Conservation (phyloP, 92 coral and sea anemone species). For the Phymanthus crucifer region DNA sequence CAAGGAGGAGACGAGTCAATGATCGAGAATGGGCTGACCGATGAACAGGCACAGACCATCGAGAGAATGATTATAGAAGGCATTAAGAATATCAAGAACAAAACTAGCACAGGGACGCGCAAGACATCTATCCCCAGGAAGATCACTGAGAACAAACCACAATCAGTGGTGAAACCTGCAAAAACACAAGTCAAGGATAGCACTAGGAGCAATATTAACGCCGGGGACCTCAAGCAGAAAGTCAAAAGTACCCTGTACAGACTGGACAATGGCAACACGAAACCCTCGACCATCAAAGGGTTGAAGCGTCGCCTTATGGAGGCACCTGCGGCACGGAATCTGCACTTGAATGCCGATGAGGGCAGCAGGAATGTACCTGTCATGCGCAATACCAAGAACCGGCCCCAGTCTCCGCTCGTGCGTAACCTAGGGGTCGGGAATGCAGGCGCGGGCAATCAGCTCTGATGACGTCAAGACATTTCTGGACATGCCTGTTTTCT, state of each 20-base stretch:
- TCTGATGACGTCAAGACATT: slow-evolving; percentile 29
- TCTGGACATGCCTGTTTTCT: not conserved
- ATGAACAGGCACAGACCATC: slow-evolving; percentile 93
- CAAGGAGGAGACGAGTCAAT: slow-evolving; percentile 76
- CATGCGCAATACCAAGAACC: not conserved
- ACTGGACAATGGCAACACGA: slow-evolving; percentile 5
- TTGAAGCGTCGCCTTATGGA: not conserved
- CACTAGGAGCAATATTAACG: not conserved
- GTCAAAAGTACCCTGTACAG: slow-evolving; percentile 20
- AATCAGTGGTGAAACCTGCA: not conserved
- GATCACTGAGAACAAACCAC: not conserved
- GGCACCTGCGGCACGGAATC: not conserved
- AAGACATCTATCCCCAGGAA: slow-evolving; percentile 67
- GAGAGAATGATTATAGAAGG: slow-evolving; percentile 99
- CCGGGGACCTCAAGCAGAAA: slow-evolving; percentile 15
- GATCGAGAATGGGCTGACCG: slow-evolving; percentile 82
- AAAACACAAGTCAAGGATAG: not conserved
- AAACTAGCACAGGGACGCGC: slow-evolving; percentile 47
- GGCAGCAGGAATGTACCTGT: not conserved
- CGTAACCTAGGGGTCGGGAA: slow-evolving; percentile 70
- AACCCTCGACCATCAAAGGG: slow-evolving; percentile 20
- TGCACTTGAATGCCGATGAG: not conserved
- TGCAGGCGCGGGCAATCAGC: slow-evolving; percentile 85
- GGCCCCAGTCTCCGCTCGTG: slow-evolving; percentile 3
- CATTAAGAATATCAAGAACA: slow-evolving; percentile 81